Evolutionary conservation across 2,113 vertebrate species (phyloP), one percentile per base, ranked within the genome.

Genomic region (Colistium nudipinnis): DNA sequence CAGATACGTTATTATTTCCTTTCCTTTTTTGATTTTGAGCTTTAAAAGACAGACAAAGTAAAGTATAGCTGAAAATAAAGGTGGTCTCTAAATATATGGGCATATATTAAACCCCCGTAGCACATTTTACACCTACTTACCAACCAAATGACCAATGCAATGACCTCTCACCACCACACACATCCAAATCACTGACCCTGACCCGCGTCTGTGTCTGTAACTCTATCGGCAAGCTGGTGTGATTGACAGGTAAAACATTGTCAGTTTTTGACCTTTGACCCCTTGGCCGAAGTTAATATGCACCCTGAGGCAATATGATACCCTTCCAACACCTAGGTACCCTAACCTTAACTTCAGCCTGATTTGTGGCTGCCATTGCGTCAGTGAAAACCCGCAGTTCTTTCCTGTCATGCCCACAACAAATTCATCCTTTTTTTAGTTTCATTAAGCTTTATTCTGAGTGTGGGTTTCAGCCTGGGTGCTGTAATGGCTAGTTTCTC

Each of bases 161-260:
- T 55, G 65, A 81, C 65, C 68, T 19, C 49, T 49, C 20, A 36
- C 12, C 52, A 54, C 68, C 68, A 59, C 66, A 71, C 43, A 61
- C 54, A 45, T 68, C 30, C 56, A 49, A 62, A 75, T 62, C 30
- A 51, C 17, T 7, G 24, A 78, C 41, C 55, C 45, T 17, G 17
- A 59, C 66, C 38, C 30, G 51, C 51, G 31, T 49, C 51, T 52
- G 43, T 19, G 43, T 52, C 69, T 55, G 33, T 74, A 35, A 39
- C 54, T 78, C 56, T 69, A 62, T 44, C 17, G 33, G 48, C 17
- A 33, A 69, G 47, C 25, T 5, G 2, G 4, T 39, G 43, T 81
- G 86, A 87, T 67, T 87, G 65, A 62, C 75, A 81, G 49, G 74
- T 74, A 77, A 85, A 83, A 73, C 60, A 68, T 53, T 75, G 75